A percentile compares a stretch with the other conserved stretches of the same genome.
Conservation (phyloP, 1,140 invertebrate genomes). For the Lepeophtheirus salmonis region DNA sequence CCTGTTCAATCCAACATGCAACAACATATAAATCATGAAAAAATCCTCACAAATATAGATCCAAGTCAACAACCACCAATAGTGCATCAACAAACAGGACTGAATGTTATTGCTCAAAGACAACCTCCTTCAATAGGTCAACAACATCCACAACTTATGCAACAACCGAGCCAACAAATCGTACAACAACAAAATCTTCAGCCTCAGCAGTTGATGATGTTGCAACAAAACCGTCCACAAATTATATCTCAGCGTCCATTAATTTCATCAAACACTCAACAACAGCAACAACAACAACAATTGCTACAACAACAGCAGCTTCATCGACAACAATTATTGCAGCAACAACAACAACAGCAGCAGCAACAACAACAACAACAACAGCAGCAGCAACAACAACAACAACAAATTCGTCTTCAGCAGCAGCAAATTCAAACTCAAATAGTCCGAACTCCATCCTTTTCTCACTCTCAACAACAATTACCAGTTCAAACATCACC, state of each 20-base stretch:
- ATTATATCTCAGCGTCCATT: slow-evolving; percentile 1
- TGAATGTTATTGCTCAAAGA: too few relatives aligned
- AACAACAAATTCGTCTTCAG: slow-evolving; percentile 21
- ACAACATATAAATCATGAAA: too few relatives aligned
- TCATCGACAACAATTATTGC: slow-evolving; percentile 21
- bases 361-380: slow-evolving; percentile 21
- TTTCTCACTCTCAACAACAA: slow-evolving; percentile 30
- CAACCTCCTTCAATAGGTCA: background rate
- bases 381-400: slow-evolving; percentile 23
- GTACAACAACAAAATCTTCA: slow-evolving; percentile 22
- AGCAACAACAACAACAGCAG: slow-evolving; percentile 21
- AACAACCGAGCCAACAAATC: slow-evolving; percentile 14
- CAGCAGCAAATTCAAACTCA: slow-evolving; percentile 18
- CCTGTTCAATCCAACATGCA: background rate
- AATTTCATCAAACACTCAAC: slow-evolving; percentile 12
- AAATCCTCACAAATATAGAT: too few relatives aligned
- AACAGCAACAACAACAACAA: slow-evolving; percentile 21
- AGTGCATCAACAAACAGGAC: too few relatives aligned
- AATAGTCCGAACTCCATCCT: slow-evolving; percentile 31
- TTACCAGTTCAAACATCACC: slow-evolving; percentile 29
- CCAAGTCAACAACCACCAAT: background rate
- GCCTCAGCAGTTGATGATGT: slow-evolving; percentile 21
- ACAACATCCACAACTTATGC: background rate
- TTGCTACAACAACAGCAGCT: slow-evolving; percentile 21
- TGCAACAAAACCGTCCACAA: slow-evolving; percentile 2